A percentile compares a stretch with the other conserved stretches of the same genome.
phyloP scores from a whole-genome alignment of 2,888 invertebrate genomes.

The Graphium colonna region DNA sequence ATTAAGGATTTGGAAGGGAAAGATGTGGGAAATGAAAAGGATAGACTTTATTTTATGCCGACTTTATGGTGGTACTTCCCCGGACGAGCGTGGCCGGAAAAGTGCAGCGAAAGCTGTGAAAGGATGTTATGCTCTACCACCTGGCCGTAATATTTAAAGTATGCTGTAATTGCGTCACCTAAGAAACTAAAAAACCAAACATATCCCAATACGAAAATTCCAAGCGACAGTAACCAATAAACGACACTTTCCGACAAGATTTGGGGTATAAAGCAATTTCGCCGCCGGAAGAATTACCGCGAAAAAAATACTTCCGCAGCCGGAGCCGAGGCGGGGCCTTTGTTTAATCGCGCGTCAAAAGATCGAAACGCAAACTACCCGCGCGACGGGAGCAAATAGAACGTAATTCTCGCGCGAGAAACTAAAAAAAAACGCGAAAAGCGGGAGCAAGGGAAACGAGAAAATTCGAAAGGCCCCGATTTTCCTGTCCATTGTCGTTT shows the following conservation, averaged over 20 bases:
- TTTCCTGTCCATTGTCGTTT: constrained; percentile 74
- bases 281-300: constrained; percentile 22
- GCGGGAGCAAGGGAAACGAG: constrained; percentile 41
- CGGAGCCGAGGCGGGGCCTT: constrained; percentile 19
- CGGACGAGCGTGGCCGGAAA: too few relatives aligned
- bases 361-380: constrained; percentile 40
- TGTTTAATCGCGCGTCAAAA: constrained; percentile 39
- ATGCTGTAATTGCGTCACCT: too few relatives aligned
- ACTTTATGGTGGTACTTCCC: too few relatives aligned
- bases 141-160: too few relatives aligned
- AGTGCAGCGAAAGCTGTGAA: too few relatives aligned
- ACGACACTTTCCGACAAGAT: neutral
- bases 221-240: too few relatives aligned
- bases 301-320: constrained; percentile 26
- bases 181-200: too few relatives aligned
- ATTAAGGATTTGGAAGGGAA: too few relatives aligned
- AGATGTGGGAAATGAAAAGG: too few relatives aligned
- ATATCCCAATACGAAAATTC: too few relatives aligned
- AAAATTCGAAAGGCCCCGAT: constrained; percentile 65
- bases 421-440: constrained; percentile 45
- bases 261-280: neutral
- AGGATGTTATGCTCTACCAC: too few relatives aligned
- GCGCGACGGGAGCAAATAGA: constrained; percentile 32
- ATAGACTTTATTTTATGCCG: too few relatives aligned
- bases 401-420: constrained; percentile 54